Base-by-base conservation (phyloP, 2,797 vertebrate genomes). In the Chelon labrosus region DNA sequence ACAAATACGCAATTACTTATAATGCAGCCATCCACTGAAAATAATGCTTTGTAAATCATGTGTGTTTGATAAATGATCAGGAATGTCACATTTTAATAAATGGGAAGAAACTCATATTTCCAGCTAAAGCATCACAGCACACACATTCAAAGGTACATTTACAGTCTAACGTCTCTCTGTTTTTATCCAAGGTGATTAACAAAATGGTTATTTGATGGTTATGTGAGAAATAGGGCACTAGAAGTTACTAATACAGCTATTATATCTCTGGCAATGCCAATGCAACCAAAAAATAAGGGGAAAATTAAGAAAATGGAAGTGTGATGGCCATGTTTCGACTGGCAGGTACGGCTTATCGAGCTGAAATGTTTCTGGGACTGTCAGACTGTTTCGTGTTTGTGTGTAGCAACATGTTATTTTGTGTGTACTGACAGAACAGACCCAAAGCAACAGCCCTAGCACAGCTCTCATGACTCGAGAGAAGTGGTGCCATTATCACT, bases 401-500 rank as follows among this genome's bases (percentile, higher is more conserved):
- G 25, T 63, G 50, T 62, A 58, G 59, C 52, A 56, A 83, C 62
- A 68, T 55, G 53, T 49, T 68, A 68, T 65, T 86, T 55, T 70
- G 57, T 75, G 51, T 83, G 39, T 69, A 59, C 61, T 66, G 79
- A 79, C 77, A 76, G 68, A 83, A 71, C 12, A 82, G 65, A 75
- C 55, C 70, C 67, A 31, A 42, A 79, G 58, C 44, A 83, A 68
- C 69, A 70, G 67, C 69, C 63, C 47, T 41, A 65, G 74, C 68
- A 80, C 70, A 44, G 77, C 79, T 87, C 82, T 84, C 56, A 19
- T 74, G 79, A 87, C 78, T 84, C 80, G 70, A 82, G 77, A 83
- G 78, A 85, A 79, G 79, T 73, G 78, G 74, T 73, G 75, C 50
- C 69, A 70, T 83, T 89, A 90, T 89, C 89, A 86, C 73, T 74